These are phyloP conservation scores for Teinopalpus imperialis DNA, from an alignment of 2,888 invertebrate genomes.

Conservation along the genomic window DNA sequence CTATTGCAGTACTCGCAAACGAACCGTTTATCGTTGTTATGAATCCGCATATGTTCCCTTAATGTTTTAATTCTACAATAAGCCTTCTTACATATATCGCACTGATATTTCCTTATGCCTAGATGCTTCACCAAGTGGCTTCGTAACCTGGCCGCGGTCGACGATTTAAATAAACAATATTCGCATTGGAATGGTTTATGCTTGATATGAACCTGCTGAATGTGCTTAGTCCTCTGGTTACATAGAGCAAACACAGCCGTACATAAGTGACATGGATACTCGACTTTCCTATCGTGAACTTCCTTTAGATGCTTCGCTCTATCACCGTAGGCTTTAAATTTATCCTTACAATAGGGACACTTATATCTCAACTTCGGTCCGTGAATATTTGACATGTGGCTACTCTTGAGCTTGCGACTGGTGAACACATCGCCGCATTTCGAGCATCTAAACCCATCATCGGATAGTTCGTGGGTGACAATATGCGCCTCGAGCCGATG, in stretches of 20 bases:
- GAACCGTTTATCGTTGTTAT: constrained; percentile 67
- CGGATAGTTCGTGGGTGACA: constrained; percentile 44
- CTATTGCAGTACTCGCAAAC: constrained; percentile 65
- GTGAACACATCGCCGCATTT: constrained; percentile 55
- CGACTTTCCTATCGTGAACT: constrained; percentile 52
- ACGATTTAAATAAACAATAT: constrained; percentile 53
- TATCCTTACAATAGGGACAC: constrained; percentile 58
- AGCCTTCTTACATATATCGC: constrained; percentile 69
- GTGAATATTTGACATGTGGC: constrained; percentile 50
- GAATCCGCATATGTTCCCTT: constrained; percentile 64
- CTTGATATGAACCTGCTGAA: constrained; percentile 58
- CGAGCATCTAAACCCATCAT: constrained; percentile 46
- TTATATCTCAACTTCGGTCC: constrained; percentile 45
- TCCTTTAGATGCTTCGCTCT: constrained; percentile 52
- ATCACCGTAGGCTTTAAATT: constrained; percentile 57
- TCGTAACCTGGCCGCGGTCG: constrained; percentile 51
- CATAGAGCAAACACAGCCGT: constrained; percentile 57
- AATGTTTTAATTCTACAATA: constrained; percentile 58
- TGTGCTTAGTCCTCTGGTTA: constrained; percentile 62
- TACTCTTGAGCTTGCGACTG: constrained; percentile 45
- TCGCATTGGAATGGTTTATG: constrained; percentile 55
- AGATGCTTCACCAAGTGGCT: constrained; percentile 61
- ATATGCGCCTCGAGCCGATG: constrained; percentile 59
- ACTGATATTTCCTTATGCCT: constrained; percentile 57
- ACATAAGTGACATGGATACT: constrained; percentile 64